Conservation (phyloP, 2,797 vertebrate genomes). For the Halcyon leucocephala region DNA sequence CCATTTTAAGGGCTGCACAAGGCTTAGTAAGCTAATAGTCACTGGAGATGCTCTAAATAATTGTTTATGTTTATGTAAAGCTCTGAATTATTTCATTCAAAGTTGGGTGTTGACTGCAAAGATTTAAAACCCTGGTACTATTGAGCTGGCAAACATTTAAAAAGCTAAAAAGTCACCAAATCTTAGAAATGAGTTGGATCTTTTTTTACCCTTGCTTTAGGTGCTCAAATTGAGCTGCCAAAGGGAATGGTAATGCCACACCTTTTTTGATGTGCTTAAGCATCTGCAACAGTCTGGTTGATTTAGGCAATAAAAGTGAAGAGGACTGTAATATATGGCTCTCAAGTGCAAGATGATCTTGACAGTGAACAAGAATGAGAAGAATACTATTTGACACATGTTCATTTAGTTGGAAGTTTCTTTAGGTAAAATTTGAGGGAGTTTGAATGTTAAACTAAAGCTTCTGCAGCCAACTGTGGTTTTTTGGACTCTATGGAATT, state of each 20-base stretch:
- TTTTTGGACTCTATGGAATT: not conserved
- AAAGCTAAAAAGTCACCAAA: not conserved
- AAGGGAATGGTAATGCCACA: not conserved
- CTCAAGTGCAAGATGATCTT: not conserved
- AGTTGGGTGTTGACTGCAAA: not conserved
- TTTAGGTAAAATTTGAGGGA: not conserved
- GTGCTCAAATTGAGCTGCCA: not conserved
- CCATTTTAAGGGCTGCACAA: not conserved
- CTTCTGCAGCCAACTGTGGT: not conserved
- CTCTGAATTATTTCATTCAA: not conserved
- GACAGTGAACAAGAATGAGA: not conserved
- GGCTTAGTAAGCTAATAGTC: not conserved
- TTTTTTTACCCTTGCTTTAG: not conserved
- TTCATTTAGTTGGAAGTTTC: not conserved
- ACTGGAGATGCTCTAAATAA: not conserved
- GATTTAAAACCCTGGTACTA: not conserved
- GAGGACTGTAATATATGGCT: not conserved
- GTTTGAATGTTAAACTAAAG: not conserved
- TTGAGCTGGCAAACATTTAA: not conserved
- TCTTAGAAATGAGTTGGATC: not conserved
- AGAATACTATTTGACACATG: fast-evolving
- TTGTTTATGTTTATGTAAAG: not conserved
- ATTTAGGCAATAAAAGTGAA: not conserved
- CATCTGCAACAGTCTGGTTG: not conserved
- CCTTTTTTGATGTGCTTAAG: not conserved